Evolutionary conservation across 1,140 invertebrate genomes (phyloP), one percentile per base, ranked within the genome.

Genomic region (Drosophila asahinai): DNA sequence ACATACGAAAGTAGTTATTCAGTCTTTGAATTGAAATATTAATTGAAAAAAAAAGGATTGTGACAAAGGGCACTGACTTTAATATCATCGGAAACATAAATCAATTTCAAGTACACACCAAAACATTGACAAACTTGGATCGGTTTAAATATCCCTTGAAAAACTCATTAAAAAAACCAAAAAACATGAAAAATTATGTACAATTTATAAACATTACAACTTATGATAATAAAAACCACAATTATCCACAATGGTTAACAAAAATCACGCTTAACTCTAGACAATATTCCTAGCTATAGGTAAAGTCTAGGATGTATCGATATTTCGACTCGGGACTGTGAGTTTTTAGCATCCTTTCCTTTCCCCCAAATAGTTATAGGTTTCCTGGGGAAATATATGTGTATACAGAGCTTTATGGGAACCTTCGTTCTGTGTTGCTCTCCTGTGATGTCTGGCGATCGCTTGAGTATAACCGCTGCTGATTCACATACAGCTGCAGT

Each of bases 401-500:
- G 17, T 43, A 17, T 55, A 22, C 72, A 61, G 61, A 61, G 61
- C 40, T 43, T 77, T 81, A 90, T 72, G 68, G 77, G 65, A 83
- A 74, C 45, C 48, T 68, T 36, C 40, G 49, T 52, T 81, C 49
- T 38, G 47, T 14, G 15, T 51, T 68, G 1, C 55, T 58, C 1
- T 82, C 76, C 1, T 45, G 65, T 66, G 68, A 72, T 76, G 71
- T 52, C n/a, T 77, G 54, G 15, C 43, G 58, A 30, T 66, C 63
- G 42, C 36, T 47, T 48, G 66, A 22, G 63, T 81, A 83, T 51
- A 78, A 63, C 14, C 58, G 63, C 54, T 73, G 66, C 42, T 81
- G 78, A 68, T 82, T 80, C 6, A 86, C 62, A 27, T 91, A 90
- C 22, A 90, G 9, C 43, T 82, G 61, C 49, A 89, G 27, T 12